phyloP scores from a whole-genome alignment of 2,797 vertebrate genomes.

The Peromyscus eremicus region DNA sequence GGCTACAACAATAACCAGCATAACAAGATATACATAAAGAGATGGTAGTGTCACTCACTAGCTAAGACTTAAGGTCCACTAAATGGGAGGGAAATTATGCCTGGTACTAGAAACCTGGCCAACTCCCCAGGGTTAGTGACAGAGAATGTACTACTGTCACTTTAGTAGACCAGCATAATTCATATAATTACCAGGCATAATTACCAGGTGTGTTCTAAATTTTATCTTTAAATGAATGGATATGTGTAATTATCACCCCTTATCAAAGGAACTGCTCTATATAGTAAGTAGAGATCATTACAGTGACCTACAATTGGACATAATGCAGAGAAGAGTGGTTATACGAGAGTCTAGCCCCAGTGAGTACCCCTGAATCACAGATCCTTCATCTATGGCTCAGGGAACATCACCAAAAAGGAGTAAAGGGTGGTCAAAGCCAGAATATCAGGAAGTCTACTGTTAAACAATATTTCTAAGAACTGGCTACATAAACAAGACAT shows the following conservation, averaged over 20 bases:
- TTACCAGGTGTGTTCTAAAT: not conserved
- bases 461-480: not conserved
- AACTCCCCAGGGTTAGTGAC: too few relatives aligned
- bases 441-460: not conserved
- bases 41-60: not conserved
- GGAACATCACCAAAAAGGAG: not conserved
- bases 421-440: not conserved
- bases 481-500: not conserved
- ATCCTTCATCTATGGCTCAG: not conserved
- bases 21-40: not conserved
- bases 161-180: not conserved
- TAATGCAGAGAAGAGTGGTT: not conserved
- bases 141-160: not conserved
- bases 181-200: not conserved
- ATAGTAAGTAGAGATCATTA: not conserved
- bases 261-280: not conserved
- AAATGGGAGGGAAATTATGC: not conserved
- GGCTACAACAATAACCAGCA: not conserved
- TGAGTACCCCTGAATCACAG: not conserved
- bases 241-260: not conserved
- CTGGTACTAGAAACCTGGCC: not conserved
- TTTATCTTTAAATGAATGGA: not conserved
- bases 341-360: not conserved
- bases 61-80: rapidly evolving
- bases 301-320: not conserved